These are phyloP conservation scores for Nesospiza acunhae DNA, from an alignment of 2,113 vertebrate genomes.

Conservation along the genomic window DNA sequence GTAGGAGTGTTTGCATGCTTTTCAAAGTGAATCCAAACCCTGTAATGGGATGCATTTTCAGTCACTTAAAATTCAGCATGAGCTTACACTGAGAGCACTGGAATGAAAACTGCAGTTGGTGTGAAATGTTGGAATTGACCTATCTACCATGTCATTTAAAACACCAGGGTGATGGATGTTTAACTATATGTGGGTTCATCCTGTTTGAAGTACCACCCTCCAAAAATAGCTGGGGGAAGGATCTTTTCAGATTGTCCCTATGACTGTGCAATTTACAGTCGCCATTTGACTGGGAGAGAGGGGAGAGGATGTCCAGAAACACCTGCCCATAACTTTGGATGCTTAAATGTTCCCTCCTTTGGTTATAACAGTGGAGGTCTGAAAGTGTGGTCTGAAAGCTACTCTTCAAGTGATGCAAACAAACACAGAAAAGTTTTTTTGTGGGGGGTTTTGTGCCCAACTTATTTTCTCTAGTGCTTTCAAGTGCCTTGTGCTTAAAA, in stretches of 20 bases:
- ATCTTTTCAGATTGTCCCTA: background rate
- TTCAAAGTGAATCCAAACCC: background rate
- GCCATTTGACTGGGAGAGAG: background rate
- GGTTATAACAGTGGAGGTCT: background rate
- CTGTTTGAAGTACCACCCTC: background rate
- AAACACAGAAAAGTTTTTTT: background rate
- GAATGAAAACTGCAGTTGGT: background rate
- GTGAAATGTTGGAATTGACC: background rate
- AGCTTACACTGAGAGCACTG: background rate
- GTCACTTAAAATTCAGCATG: background rate
- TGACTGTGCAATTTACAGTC: background rate
- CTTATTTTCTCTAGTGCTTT: background rate
- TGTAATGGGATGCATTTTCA: background rate
- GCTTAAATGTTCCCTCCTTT: background rate
- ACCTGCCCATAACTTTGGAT: background rate
- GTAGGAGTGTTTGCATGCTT: background rate
- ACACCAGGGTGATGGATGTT: background rate
- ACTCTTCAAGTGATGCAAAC: background rate
- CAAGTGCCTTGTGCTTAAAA: background rate
- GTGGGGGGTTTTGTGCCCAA: fast-evolving
- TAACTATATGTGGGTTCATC: background rate
- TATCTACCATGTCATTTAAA: background rate
- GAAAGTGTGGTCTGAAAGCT: background rate
- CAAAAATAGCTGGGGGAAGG: background rate
- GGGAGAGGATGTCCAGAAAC: background rate